Evolutionary conservation across 2,797 vertebrate species (phyloP).

Genomic region (Neosilurus hyrtlii): DNA sequence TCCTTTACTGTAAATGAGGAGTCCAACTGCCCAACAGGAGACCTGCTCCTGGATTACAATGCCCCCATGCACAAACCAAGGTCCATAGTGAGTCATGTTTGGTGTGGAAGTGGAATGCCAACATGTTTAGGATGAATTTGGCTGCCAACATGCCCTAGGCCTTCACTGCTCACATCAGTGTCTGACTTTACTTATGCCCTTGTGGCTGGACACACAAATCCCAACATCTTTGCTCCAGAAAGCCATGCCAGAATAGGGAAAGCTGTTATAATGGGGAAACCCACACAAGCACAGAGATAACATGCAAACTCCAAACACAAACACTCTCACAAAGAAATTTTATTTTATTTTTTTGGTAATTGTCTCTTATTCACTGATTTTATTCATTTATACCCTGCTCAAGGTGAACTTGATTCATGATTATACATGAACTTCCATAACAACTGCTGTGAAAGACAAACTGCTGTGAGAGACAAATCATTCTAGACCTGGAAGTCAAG

Average conservation of each 20-base stretch:
- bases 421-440: not conserved
- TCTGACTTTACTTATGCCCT: not conserved
- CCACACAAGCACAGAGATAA: too few species aligned
- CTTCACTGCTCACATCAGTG: not conserved
- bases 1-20: not conserved
- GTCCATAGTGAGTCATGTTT: not conserved
- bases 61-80: not conserved
- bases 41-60: not conserved
- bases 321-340: too few species aligned
- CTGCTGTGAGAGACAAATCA: constrained; percentile 16
- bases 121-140: not conserved
- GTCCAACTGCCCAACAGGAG: too few species aligned
- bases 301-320: too few species aligned
- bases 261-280: not conserved
- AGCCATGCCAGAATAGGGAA: not conserved
- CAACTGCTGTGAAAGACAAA: constrained; percentile 9
- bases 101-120: too few species aligned
- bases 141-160: not conserved
- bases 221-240: not conserved
- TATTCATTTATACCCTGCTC: not conserved
- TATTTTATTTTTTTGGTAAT: not conserved
- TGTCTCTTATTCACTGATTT: not conserved
- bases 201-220: not conserved
- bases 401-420: constrained; percentile 2
- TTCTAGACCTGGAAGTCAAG: constrained; percentile 37